Evolutionary conservation across 2,797 vertebrate species (phyloP).

Genomic region (Enteromius afrohamiltoni): DNA sequence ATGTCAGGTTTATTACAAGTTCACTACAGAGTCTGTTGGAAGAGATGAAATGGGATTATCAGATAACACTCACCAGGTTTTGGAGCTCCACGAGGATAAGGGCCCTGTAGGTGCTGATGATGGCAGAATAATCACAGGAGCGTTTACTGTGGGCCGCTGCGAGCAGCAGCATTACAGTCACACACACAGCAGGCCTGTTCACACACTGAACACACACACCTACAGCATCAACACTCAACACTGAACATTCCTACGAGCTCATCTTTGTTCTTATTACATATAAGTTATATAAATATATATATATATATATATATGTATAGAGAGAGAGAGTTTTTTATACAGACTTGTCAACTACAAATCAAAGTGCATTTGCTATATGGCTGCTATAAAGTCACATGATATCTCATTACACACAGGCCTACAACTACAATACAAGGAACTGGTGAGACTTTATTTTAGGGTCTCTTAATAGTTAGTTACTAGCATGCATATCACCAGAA

Average conservation of each 20-base stretch:
- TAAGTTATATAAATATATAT: neutral
- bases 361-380: neutral
- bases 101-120: slow-evolving; percentile 73
- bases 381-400: slow-evolving; percentile 20
- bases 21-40: neutral
- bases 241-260: neutral
- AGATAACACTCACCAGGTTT: slow-evolving; percentile 70
- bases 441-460: too few relatives aligned
- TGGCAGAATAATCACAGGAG: slow-evolving; percentile 74
- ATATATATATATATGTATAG: neutral
- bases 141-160: slow-evolving; percentile 66
- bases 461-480: too few relatives aligned
- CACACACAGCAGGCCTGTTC: slow-evolving; percentile 71
- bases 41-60: neutral
- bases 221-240: neutral
- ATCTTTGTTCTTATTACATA: neutral
- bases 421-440: neutral
- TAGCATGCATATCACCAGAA: too few relatives aligned
- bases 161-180: slow-evolving; percentile 72
- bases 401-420: neutral
- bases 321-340: neutral
- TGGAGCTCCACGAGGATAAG: slow-evolving; percentile 74
- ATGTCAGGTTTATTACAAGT: neutral
- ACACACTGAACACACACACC: slow-evolving; percentile 68
- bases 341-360: neutral